These are phyloP conservation scores for Barypeithes pellucidus DNA, from an alignment of 2,888 invertebrate genomes.

Conservation along the genomic window DNA sequence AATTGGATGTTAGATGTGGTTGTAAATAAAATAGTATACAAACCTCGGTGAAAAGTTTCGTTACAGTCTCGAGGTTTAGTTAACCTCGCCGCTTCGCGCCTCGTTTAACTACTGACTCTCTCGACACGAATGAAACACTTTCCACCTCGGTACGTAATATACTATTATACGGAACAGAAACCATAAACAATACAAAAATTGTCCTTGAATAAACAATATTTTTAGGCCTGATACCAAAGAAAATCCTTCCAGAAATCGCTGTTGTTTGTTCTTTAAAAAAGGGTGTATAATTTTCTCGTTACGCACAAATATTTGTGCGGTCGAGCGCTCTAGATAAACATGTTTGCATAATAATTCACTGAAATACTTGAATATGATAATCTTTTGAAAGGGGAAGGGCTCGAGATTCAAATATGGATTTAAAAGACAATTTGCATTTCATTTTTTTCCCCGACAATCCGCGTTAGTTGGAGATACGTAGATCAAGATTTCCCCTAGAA, in stretches of 20 bases:
- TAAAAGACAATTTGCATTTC: conserved; percentile 30
- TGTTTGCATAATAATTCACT: conserved; percentile 38
- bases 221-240: neutral
- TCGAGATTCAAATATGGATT: conserved; percentile 26
- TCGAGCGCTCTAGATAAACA: conserved; percentile 17
- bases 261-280: conserved; percentile 10
- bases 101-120: no score
- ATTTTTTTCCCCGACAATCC: neutral
- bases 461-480: neutral
- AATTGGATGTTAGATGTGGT: no score
- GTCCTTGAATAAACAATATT: neutral
- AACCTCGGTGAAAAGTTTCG: no score
- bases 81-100: no score
- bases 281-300: conserved; percentile 27
- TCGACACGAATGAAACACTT: no score
- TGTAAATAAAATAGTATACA: no score
- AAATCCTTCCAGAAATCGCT: neutral
- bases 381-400: conserved; percentile 4
- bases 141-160: no score
- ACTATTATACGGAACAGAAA: neutral
- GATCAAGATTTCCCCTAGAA: neutral
- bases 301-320: conserved; percentile 26
- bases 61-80: no score
- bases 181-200: neutral
- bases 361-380: conserved; percentile 40